Percentiles rank a stretch among this genome's conserved stretches.
Conservation (phyloP, 2,113 vertebrate species). For the Shinisaurus crocodilurus region DNA sequence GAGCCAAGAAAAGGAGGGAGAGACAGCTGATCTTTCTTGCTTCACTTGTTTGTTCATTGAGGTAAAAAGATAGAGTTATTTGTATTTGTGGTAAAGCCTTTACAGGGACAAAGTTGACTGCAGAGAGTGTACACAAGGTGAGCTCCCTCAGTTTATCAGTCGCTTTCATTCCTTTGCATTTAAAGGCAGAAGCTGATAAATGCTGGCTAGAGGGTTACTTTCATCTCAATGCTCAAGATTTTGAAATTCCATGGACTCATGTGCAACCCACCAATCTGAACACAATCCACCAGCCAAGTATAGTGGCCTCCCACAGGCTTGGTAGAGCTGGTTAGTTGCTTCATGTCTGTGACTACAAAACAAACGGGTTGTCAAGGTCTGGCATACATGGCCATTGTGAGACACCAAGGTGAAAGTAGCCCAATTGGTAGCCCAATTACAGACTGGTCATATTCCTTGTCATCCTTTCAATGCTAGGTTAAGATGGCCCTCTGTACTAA, state of each 20-base stretch:
- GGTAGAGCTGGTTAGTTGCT: background rate
- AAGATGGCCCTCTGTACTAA: too few relatives aligned
- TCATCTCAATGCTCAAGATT: background rate
- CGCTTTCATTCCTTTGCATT: background rate
- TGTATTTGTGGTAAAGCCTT: background rate
- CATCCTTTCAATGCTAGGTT: too few relatives aligned
- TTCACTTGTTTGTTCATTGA: background rate
- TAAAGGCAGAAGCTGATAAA: background rate
- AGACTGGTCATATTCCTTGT: too few relatives aligned
- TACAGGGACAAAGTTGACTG: background rate
- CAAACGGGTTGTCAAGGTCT: background rate
- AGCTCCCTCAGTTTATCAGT: background rate
- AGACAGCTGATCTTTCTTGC: background rate
- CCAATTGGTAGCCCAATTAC: background rate
- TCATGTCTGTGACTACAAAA: background rate
- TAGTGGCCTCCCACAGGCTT: too few relatives aligned
- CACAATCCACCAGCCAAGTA: background rate
- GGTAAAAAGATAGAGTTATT: background rate
- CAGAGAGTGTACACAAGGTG: background rate
- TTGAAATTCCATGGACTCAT: background rate
- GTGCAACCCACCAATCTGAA: background rate
- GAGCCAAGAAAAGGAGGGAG: background rate
- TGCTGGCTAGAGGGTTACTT: background rate
- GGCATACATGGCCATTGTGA: background rate
- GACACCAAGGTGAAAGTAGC: background rate